phyloP scores from a whole-genome alignment of 2,888 invertebrate genomes.

The Gymnocheta viridis region DNA sequence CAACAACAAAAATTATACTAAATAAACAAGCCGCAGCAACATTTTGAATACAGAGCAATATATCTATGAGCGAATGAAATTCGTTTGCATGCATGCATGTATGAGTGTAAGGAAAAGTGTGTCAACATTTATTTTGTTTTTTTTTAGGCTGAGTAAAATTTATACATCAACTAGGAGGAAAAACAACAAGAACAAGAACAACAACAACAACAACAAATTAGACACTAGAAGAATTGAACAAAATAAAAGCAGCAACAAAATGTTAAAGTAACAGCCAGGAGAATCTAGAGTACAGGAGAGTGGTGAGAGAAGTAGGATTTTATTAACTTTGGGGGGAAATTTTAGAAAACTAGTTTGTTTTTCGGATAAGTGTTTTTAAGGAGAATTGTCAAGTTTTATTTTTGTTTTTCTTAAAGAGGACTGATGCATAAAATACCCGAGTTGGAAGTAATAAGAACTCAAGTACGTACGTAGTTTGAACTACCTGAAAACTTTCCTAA shows the following conservation, averaged over 20 bases:
- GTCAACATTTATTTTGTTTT: constrained; percentile 58
- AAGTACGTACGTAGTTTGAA: too few species aligned
- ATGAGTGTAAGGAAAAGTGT: constrained; percentile 61
- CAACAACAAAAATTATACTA: constrained; percentile 37
- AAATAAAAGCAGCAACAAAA: constrained; percentile 38
- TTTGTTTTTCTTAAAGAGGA: neutral
- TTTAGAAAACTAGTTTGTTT: constrained; percentile 29
- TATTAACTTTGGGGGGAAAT: constrained; percentile 29
- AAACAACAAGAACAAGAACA: constrained; percentile 19
- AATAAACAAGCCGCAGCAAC: constrained; percentile 34
- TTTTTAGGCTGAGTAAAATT: constrained; percentile 50
- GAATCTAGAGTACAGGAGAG: constrained; percentile 29
- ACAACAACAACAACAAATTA: constrained; percentile 2
- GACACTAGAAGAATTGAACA: constrained; percentile 43
- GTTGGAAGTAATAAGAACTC: too few species aligned
- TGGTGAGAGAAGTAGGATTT: constrained; percentile 27
- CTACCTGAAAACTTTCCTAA: too few species aligned
- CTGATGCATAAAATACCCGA: neutral
- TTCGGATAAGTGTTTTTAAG: neutral
- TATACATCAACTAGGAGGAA: constrained; percentile 33
- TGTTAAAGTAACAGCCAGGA: constrained; percentile 3
- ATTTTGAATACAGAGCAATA: constrained; percentile 40
- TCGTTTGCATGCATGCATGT: neutral
- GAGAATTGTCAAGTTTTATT: neutral
- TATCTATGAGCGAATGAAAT: neutral